Evolutionary conservation across 2,113 vertebrate species (phyloP).

Genomic region (Zingel zingel): DNA sequence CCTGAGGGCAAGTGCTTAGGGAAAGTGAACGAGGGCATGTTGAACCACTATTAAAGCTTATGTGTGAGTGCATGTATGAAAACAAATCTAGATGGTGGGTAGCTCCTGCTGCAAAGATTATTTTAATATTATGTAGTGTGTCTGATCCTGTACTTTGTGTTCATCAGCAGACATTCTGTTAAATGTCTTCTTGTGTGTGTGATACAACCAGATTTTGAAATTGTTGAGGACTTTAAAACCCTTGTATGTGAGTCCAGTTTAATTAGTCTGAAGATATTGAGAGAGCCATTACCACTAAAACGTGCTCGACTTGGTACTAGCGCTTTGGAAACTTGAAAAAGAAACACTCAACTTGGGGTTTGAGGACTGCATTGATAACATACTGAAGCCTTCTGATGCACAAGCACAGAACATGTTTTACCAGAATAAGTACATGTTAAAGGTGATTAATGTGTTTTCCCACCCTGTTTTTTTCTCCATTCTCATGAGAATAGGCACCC

Average conservation of each 20-base stretch:
- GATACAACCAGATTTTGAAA: constrained; percentile 12
- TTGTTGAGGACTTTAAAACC: constrained; percentile 11
- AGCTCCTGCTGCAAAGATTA: neutral
- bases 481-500: neutral
- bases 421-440: neutral
- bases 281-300: neutral
- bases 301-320: neutral
- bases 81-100: neutral
- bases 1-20: no score
- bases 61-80: neutral
- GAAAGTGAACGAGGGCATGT: no score
- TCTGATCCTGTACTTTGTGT: constrained; percentile 9
- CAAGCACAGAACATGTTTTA: neutral
- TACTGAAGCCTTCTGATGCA: neutral
- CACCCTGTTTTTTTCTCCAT: neutral
- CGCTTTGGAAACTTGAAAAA: neutral
- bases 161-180: neutral
- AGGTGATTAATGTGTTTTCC: neutral
- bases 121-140: neutral
- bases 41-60: no score
- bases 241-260: constrained; percentile 2
- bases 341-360: neutral
- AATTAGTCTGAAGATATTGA: constrained; percentile 9
- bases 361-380: neutral
- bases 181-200: neutral